Base-by-base conservation (phyloP, 2,888 invertebrate genomes). In the Aquatica leii region DNA sequence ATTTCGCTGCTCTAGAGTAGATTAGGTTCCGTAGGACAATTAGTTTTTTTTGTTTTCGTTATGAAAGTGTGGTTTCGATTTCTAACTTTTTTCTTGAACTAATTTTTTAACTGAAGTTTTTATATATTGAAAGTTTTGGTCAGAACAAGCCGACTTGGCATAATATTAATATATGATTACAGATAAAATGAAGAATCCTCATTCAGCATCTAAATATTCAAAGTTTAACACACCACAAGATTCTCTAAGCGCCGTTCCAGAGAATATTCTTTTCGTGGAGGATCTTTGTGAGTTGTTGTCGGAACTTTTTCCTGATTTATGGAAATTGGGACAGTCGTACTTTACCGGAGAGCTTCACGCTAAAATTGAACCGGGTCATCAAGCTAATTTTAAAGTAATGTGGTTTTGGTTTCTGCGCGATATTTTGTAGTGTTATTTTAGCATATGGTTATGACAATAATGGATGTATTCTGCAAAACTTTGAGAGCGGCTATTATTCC, bases 301-400 rank as follows among this genome's bases (percentile, higher is more conserved):
- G 1, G 88, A 89, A 59, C 88, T 90, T 67, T 87, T 98, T 77
- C 94, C 95, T 31, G 95, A 97, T 80, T 86, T 99, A 73, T 98
- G 97, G 97, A 93, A 95, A 77, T 87, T 99, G 0, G 97, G 98
- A 0, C 91, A 96, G 76, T 90, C 95, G 37, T 98, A 98, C 85
- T 97, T 97, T 81, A 91, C 92, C 2, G 94, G 94, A 5, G 93
- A 95, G 77, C 82, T 97, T 58, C 88, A 90, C 72, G 89, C 92
- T 0, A 89, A 91, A 68, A 86, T 89, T 9, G 90, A 90, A 77
- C 81, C 86, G 1, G 87, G 89, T n/a, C 86, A 92, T 55, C 93
- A 93, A 62, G 84, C 86, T 0, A 88, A 89, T 49, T 93, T 94
- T 70, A 94, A 94, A 86, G 92, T 90, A 74, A 69, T 54, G 59